Base-by-base conservation (phyloP, 2,797 vertebrate species). In the Phoebastria nigripes region DNA sequence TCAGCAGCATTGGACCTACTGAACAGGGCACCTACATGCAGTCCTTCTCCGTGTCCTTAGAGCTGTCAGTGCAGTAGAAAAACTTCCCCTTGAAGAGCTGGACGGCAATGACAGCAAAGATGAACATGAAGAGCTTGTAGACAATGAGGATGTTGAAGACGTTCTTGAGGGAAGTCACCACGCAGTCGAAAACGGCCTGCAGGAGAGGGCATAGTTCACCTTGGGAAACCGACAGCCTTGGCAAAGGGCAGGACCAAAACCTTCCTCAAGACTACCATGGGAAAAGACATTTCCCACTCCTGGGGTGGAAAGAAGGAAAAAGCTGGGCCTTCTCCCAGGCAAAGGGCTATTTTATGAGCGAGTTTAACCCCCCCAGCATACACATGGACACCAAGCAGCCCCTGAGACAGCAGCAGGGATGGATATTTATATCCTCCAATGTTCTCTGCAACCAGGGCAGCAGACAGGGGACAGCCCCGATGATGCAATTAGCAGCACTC, bases 61-160 rank as follows among this genome's bases (percentile, higher is more conserved):
- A 99, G 90, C 99, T 99, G 98, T 99, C 99, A 0, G 99, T 99
- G 82, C 99, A 99, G 94, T 99, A 99, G 97, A 99, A 99, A 96
- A 99, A 99, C 96, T 99, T 99, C 59, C 99, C 99, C 97, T 99
- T 99, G 98, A 99, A 99, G 65, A 99, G 99, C 94, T 99, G 99
- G 79, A 99, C 99, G 0, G 99, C 99, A 15, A 99, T 99, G 97
- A 99, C 99, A 6, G 99, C 99, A 31, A 99, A 99, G 98, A 99
- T 99, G 98, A 99, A 99, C 99, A 99, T 99, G 93, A 99, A 99
- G 91, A 99, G 99, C 97, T 99, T 99, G 97, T 99, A 99, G 95
- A 99, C 99, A 10, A 99, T 99, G 89, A 99, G 98, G 93, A 99
- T 99, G 98, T 99, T 99, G 98, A 99, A 99, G 98, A 99, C 99